A percentile compares a stretch with the other conserved stretches of the same genome.
Evolutionary conservation across 2,113 vertebrate species (phyloP).

Genomic region (Rutilus rutilus): DNA sequence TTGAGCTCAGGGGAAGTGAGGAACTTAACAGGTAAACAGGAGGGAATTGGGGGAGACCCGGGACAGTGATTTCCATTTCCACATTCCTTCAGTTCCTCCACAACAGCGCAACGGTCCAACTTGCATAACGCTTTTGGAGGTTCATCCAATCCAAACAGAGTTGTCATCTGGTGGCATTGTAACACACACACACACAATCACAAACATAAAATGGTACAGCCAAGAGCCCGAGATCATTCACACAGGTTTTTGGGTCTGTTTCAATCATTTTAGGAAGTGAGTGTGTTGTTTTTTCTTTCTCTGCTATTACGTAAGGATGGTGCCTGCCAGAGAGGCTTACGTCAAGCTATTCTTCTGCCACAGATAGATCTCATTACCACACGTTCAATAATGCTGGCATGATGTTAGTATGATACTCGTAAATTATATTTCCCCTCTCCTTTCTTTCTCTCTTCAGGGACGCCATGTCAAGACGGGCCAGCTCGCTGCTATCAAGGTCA

Average conservation of each 20-base stretch:
- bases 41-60: conserved; percentile 5
- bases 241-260: conserved; percentile 32
- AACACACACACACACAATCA: conserved; percentile 14
- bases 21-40: conserved; percentile 17
- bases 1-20: neutral
- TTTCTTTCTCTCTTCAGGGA: conserved; percentile 77
- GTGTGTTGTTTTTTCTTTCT: neutral
- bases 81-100: conserved; percentile 26
- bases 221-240: conserved; percentile 16
- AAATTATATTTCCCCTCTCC: conserved; percentile 10
- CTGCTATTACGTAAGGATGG: conserved; percentile 28
- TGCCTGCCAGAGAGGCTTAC: conserved; percentile 17
- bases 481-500: conserved; percentile 98
- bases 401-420: neutral
- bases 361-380: neutral
- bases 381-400: neutral
- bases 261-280: conserved; percentile 39
- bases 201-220: neutral
- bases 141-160: conserved; percentile 23
- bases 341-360: neutral
- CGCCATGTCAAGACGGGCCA: conserved; percentile 98
- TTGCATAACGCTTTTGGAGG: conserved; percentile 18
- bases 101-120: neutral
- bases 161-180: conserved; percentile 41
- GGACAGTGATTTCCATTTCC: conserved; percentile 12